Conservation (phyloP, 1,140 invertebrate species). For the Phocides pigmalion region DNA sequence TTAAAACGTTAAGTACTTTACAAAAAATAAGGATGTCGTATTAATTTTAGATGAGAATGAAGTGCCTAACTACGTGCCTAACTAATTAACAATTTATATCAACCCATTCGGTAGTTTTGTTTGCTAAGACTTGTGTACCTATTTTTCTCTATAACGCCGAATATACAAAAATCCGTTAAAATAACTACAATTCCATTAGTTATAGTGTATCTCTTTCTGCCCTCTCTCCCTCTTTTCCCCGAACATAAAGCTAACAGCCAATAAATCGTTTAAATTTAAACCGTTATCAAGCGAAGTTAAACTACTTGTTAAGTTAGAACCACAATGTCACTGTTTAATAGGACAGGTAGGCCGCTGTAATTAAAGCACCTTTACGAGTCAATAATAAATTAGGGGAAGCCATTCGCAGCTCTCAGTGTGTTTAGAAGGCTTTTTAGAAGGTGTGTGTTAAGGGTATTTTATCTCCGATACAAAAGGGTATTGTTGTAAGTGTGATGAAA, state of each 20-base stretch:
- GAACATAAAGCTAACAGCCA: not conserved
- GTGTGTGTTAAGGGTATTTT: not conserved
- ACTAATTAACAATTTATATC: too few relatives aligned
- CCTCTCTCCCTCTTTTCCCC: not conserved
- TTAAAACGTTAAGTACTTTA: too few relatives aligned
- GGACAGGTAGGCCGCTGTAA: constrained; percentile 23
- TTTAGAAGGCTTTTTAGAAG: constrained; percentile 1
- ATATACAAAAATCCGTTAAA: too few relatives aligned
- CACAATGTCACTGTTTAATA: constrained; percentile 13
- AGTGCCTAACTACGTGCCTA: too few relatives aligned
- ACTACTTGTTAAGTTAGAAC: constrained; percentile 14
- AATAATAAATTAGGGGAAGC: constrained; percentile 37
- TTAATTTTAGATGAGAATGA: too few relatives aligned
- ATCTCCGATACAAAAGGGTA: not conserved
- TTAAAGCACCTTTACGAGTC: constrained; percentile 35
- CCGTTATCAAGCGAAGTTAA: not conserved
- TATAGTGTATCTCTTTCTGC: too few relatives aligned
- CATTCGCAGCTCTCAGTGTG: constrained; percentile 27
- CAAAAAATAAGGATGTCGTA: too few relatives aligned
- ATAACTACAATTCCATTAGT: too few relatives aligned
- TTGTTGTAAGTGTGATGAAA: too few relatives aligned
- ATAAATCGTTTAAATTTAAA: not conserved
- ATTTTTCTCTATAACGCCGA: too few relatives aligned
- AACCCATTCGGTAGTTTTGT: too few relatives aligned
- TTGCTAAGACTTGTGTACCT: too few relatives aligned